phyloP scores from a whole-genome alignment of 1,140 invertebrate genomes.

The Octopus bimaculoides region DNA sequence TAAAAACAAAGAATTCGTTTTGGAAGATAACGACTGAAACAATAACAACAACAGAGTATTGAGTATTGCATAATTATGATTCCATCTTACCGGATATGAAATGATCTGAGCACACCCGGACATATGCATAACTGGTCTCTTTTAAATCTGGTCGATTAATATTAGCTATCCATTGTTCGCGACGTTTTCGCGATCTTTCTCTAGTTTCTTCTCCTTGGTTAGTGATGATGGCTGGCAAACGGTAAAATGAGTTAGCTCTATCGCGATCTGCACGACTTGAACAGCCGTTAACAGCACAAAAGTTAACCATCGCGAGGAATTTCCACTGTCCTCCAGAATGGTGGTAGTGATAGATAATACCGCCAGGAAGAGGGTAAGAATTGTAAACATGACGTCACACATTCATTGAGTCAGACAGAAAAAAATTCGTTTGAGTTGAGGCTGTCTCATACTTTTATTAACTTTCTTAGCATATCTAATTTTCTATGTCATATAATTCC shows the following conservation, averaged over 20 bases:
- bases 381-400: too few relatives aligned
- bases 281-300: constrained; percentile 1
- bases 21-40: too few relatives aligned
- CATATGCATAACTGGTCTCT: neutral
- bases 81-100: neutral
- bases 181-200: constrained; percentile 4
- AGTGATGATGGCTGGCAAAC: neutral
- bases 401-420: too few relatives aligned
- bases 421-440: neutral
- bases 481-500: too few relatives aligned
- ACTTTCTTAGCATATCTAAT: neutral
- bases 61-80: too few relatives aligned
- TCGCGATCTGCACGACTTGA: constrained; percentile 1
- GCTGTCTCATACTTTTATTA: neutral
- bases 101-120: neutral
- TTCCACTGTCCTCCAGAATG: neutral
- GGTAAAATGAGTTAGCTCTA: neutral
- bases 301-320: neutral
- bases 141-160: constrained; percentile 1
- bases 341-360: too few relatives aligned
- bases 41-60: too few relatives aligned
- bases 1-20: too few relatives aligned
- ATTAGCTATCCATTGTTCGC: constrained; percentile 3
- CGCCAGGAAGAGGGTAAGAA: too few relatives aligned
- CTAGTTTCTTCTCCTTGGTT: neutral